A percentile compares a stretch with the other conserved stretches of the same genome.
These are phyloP conservation scores for Pitangus sulphuratus DNA, from an alignment of 2,797 vertebrate genomes.

Conservation along the genomic window DNA sequence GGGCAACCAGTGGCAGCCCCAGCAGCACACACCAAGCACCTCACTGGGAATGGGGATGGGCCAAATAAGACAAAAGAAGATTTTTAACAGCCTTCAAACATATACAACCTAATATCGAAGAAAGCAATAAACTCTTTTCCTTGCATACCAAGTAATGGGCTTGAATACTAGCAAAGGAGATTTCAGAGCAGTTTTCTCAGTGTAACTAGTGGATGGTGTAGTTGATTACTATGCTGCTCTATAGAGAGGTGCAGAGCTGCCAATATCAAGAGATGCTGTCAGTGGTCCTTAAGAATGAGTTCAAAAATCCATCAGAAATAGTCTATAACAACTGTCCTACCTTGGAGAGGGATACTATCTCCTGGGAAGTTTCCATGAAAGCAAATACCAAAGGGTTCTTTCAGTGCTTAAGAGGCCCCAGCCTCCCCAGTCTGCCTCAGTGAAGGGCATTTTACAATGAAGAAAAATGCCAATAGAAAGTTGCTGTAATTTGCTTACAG, in stretches of 20 bases:
- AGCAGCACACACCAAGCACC: neutral
- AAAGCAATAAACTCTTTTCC: neutral
- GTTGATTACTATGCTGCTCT: rapidly evolving
- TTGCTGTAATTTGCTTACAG: neutral
- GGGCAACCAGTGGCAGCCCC: neutral
- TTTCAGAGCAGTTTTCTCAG: neutral
- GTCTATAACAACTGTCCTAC: neutral
- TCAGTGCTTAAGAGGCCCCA: neutral
- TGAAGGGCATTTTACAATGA: neutral
- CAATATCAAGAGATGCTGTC: neutral
- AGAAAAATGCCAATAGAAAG: neutral
- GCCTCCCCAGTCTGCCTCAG: neutral
- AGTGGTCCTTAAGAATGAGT: neutral
- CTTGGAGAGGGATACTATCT: neutral
- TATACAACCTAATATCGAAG: neutral
- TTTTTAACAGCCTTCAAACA: neutral
- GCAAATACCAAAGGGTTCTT: neutral
- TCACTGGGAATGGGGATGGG: neutral
- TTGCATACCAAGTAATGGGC: neutral
- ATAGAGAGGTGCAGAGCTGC: neutral
- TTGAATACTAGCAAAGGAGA: neutral
- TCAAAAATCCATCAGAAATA: neutral
- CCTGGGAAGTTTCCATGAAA: neutral
- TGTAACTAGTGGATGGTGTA: neutral
- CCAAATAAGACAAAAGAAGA: neutral